Base-by-base conservation (phyloP, 2,888 invertebrate genomes). In the Rhamphomyia laevipes region DNA sequence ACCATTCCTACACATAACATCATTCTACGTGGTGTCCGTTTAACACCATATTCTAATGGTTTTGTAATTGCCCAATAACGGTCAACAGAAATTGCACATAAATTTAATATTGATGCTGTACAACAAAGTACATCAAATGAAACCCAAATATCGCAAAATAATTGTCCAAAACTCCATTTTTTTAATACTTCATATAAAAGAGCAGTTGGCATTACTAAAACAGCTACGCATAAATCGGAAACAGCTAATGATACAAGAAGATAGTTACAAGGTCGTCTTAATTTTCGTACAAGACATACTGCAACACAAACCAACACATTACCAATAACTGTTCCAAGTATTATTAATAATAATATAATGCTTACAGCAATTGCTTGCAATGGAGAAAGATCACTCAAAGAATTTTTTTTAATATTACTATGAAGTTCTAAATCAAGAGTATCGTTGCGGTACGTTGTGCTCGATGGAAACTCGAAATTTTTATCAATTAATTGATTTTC, bases 1-100 rank as follows among this genome's bases (percentile, higher is more conserved):
- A 95, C 95, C 30, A 91, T 74, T 40, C 85, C 82, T 54, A 96
- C 91, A 73, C 89, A 90, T 51, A 85, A 74, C 60, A 90, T 81
- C 89, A 97, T 95, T 47, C 95, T 78, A 55, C 80, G 80, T 0
- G 95, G 93, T 16, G 95, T 95, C 55, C 95, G 78, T 70, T 93
- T 92, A 40, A 94, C 92, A 9, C 93, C 92, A 70, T 96, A 96
- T 64, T 93, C 89, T 58, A 97, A 73, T 21, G 96, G 96, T 63
- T 92, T 88, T 7, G 92, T 92, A 55, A 93, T 83, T 59, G 90
- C 90, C 71, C 86, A 85, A 71, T 94, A 97, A 49, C 95, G 80
- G 69, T 99, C 99, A 51, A 97, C 86, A 49, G 94, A 92, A 68
- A 99, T 96, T 79, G 95, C 95, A 70, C 96, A 96, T 55, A 99